phyloP scores from a whole-genome alignment of 2,113 vertebrate species.

The Chaetodon auriga region DNA sequence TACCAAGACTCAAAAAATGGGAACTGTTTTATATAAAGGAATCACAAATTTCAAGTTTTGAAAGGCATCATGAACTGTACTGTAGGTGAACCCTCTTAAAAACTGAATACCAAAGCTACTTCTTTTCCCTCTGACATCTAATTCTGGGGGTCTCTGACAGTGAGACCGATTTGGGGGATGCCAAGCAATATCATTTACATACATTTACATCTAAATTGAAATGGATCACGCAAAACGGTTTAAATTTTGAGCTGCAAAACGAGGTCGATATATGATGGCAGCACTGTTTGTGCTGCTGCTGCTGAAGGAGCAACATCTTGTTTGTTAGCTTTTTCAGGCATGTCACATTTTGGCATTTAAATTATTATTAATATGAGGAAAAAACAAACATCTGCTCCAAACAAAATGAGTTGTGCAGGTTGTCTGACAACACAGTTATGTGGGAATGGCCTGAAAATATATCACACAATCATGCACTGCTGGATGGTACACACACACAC shows the following conservation, averaged over 20 bases:
- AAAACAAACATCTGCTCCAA: slow-evolving; percentile 5
- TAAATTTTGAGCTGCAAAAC: slow-evolving; percentile 43
- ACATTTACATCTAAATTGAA: slow-evolving; percentile 72
- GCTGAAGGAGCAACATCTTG: slow-evolving; percentile 13
- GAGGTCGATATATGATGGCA: slow-evolving; percentile 10
- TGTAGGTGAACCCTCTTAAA: slow-evolving; percentile 15
- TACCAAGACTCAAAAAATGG: background rate
- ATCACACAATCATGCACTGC: background rate
- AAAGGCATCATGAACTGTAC: slow-evolving; percentile 9
- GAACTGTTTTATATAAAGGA: background rate
- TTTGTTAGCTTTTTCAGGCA: slow-evolving; percentile 18
- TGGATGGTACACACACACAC: background rate
- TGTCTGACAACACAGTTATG: background rate
- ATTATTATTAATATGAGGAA: background rate
- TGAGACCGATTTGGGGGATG: slow-evolving; percentile 41
- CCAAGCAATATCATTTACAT: slow-evolving; percentile 63
- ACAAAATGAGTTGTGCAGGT: background rate
- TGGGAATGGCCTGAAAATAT: background rate
- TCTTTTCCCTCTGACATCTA: slow-evolving; percentile 54
- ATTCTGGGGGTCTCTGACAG: slow-evolving; percentile 39
- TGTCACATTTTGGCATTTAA: slow-evolving; percentile 30
- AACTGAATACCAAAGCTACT: slow-evolving; percentile 42
- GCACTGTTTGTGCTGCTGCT: background rate
- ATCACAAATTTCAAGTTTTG: background rate
- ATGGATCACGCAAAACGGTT: slow-evolving; percentile 50